Evolutionary conservation across 2,797 vertebrate species (phyloP).

Genomic region (Helarctos malayanus): DNA sequence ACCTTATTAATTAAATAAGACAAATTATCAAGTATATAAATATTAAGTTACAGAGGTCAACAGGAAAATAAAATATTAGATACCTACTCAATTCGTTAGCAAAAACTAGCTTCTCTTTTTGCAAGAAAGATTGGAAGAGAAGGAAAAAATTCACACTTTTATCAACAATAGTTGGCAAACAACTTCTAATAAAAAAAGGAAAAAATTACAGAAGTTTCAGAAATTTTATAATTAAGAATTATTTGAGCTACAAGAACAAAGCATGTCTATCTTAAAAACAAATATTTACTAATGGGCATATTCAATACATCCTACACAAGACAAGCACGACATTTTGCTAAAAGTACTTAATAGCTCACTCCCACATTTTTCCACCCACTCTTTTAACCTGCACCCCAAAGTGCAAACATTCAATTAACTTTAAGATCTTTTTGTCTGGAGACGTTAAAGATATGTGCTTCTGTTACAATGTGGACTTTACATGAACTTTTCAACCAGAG

Average conservation of each 20-base stretch:
- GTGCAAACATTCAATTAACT: slow-evolving; percentile 61
- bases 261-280: slow-evolving; percentile 15
- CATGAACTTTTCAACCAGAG: slow-evolving; percentile 50
- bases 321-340: slow-evolving; percentile 34
- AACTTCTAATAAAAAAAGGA: slow-evolving; percentile 24
- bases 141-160: not conserved
- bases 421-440: slow-evolving; percentile 13
- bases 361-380: not conserved
- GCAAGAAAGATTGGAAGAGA: not conserved
- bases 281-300: not conserved
- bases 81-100: not conserved
- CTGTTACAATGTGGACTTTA: slow-evolving; percentile 57
- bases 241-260: slow-evolving; percentile 18
- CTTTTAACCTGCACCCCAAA: slow-evolving; percentile 52
- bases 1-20: slow-evolving; percentile 31
- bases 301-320: not conserved
- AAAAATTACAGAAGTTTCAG: not conserved
- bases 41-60: not conserved
- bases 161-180: not conserved
- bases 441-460: slow-evolving; percentile 48
- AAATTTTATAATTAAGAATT: slow-evolving; percentile 57
- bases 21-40: slow-evolving; percentile 5
- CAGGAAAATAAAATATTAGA: slow-evolving; percentile 1
- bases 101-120: slow-evolving; percentile 19
- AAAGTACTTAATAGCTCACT: slow-evolving; percentile 31